A percentile compares a stretch with the other conserved stretches of the same genome.
Evolutionary conservation across 2,113 vertebrate genomes (phyloP).

Genomic region (Calyptomena viridis): DNA sequence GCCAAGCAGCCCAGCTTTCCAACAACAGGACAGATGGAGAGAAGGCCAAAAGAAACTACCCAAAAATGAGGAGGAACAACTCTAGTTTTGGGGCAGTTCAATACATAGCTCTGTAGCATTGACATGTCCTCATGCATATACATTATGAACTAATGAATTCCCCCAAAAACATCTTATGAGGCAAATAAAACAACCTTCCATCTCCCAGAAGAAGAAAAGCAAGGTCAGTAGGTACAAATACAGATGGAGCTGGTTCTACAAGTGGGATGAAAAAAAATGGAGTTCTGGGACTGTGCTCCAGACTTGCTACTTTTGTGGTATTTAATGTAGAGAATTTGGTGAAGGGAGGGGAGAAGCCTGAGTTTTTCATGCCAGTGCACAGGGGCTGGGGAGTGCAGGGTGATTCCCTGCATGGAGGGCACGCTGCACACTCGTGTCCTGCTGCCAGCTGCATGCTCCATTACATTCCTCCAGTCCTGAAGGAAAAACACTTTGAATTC

Average conservation of each 20-base stretch:
- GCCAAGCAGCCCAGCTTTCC: neutral
- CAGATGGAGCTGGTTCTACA: neutral
- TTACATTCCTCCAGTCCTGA: slow-evolving; percentile 5
- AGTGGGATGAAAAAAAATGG: neutral
- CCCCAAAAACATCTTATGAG: neutral
- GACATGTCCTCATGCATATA: neutral
- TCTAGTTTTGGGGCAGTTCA: neutral
- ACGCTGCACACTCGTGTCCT: neutral
- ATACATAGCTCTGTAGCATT: neutral
- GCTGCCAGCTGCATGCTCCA: slow-evolving; percentile 23
- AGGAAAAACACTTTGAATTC: slow-evolving; percentile 49
- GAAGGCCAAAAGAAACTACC: neutral
- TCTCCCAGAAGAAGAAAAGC: neutral
- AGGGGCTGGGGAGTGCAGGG: neutral
- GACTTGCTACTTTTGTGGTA: neutral
- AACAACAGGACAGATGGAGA: neutral
- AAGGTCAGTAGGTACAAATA: neutral
- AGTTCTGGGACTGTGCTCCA: neutral
- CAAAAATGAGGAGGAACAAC: neutral
- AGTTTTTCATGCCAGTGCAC: neutral
- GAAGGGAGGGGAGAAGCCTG: neutral
- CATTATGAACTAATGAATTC: neutral
- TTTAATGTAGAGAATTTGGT: neutral
- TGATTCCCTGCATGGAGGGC: neutral
- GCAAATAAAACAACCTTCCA: neutral